A percentile compares a stretch with the other conserved stretches of the same genome.
phyloP scores from a whole-genome alignment of 2,113 vertebrate genomes.

The Saguinus imperator region DNA sequence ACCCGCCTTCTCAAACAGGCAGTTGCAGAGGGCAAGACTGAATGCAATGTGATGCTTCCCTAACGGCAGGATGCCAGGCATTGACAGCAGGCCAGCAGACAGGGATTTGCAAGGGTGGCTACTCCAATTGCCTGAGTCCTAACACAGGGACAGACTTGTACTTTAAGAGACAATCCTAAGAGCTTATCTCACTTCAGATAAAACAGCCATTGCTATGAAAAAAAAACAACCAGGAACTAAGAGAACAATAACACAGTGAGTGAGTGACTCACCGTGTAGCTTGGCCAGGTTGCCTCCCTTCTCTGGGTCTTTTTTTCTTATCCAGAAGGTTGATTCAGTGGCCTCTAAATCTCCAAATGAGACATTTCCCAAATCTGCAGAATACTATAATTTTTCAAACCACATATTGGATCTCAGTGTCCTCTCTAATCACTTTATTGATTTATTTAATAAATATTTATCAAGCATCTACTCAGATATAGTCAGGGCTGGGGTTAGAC shows the following conservation, averaged over 20 bases:
- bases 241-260: not conserved
- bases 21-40: not conserved
- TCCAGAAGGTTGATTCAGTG: not conserved
- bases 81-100: not conserved
- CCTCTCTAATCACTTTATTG: not conserved
- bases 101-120: no score
- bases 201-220: not conserved
- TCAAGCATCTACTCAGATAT: not conserved
- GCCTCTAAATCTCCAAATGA: not conserved
- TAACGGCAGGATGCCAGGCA: no score
- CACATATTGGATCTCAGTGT: not conserved
- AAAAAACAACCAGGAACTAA: not conserved
- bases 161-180: not conserved
- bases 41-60: not conserved
- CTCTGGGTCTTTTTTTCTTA: not conserved
- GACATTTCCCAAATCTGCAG: not conserved
- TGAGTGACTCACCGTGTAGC: not conserved
- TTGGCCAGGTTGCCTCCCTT: not conserved
- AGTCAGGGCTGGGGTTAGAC: not conserved
- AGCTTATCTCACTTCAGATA: not conserved
- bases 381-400: not conserved
- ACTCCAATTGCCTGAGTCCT: not conserved
- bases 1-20: not conserved
- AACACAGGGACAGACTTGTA: not conserved
- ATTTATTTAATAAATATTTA: constrained; percentile 23